Base-by-base conservation (phyloP, 1,140 invertebrate genomes). In the Solenopsis invicta region DNA sequence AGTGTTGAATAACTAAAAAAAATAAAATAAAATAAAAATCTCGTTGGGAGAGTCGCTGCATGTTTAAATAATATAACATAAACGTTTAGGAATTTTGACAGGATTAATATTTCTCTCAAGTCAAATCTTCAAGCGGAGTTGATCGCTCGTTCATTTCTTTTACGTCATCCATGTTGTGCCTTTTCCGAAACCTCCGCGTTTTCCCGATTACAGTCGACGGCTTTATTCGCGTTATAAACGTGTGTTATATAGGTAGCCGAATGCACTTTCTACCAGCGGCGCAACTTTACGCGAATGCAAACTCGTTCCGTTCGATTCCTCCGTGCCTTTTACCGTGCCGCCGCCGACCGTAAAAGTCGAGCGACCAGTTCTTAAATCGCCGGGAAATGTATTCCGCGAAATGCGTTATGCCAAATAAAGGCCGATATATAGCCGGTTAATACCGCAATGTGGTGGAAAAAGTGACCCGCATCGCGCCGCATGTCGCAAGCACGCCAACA, bases 371-470 rank as follows among this genome's bases (percentile, higher is more conserved):
- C 76, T 87, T 59, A 84, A 80, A 89, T 89, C 87, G 37, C 24
- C 87, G 84, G 71, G 71, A 89, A 87, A 89, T 78, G 16, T 52
- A 62, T 74, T 74, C 61, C 56, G 50, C 50, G 59, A 54, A 29
- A 64, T 34, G 13, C 77, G 72, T 18, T 81, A 67, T 62, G 56
- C 82, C 87, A 89, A 89, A 89, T 89, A 86, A 89, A 89, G 88
- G 45, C 66, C 56, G 75, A 74, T 74, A 74, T 61, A 85, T 61
- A 29, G 54, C 71, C 75, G 48, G 29, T 71, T 87, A 48, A 54
- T 52, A 64, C 34, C 18, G 76, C 50, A 71, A 71, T 54, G 88
- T 82, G 48, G 84, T 82, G 76, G 85, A 87, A 89, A 64, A 84
- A 84, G 41, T 67, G 50, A 56, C 59, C 56, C 54, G 75, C 48